Conservation (phyloP, 2,888 invertebrate species). For the Cremastinae sp. region DNA sequence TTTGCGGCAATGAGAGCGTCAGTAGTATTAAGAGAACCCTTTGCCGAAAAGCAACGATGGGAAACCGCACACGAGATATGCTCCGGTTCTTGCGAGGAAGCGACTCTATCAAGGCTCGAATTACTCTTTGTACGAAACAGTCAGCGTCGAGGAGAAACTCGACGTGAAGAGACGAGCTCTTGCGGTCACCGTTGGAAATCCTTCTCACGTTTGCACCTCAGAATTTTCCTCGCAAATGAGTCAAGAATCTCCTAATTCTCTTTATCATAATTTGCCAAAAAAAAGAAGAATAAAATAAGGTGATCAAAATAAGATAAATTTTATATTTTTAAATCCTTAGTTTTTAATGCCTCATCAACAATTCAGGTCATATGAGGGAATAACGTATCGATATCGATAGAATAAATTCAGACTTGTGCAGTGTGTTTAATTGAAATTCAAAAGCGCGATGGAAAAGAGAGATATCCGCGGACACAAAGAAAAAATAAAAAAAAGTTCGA, state of each 20-base stretch:
- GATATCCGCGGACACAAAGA: neutral
- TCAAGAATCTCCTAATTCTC: neutral
- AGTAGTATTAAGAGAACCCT: constrained; percentile 8
- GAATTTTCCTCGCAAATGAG: neutral
- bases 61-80: constrained; percentile 22
- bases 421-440: no score
- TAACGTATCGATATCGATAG: neutral
- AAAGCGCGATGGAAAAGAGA: neutral
- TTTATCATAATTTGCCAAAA: no score
- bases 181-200: neutral
- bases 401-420: no score
- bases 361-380: neutral
- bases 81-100: constrained; percentile 1
- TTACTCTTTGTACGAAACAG: constrained; percentile 27
- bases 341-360: neutral
- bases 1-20: constrained; percentile 18
- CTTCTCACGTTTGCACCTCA: constrained; percentile 9
- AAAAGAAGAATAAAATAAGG: no score
- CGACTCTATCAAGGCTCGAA: constrained; percentile 19
- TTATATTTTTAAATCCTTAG: neutral
- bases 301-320: no score
- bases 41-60: constrained; percentile 16
- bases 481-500: neutral
- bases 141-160: constrained; percentile 1
- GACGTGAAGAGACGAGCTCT: constrained; percentile 3